These are phyloP conservation scores for Leucoraja erinaceus DNA, from an alignment of 2,113 vertebrate species.

Conservation along the genomic window DNA sequence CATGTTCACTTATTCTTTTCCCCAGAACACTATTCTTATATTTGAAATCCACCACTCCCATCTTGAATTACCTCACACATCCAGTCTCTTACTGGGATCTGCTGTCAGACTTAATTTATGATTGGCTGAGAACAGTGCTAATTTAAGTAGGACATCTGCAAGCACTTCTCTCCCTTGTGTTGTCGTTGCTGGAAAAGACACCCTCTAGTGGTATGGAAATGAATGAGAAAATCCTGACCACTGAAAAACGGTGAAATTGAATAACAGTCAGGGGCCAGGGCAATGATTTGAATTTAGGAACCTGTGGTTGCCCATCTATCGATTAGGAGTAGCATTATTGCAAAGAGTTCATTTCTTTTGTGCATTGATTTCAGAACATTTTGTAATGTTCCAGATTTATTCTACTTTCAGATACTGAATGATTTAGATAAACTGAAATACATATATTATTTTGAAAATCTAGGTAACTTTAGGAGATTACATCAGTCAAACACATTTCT, in stretches of 20 bases:
- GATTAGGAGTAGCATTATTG: neutral
- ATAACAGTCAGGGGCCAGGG: neutral
- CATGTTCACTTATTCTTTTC: neutral
- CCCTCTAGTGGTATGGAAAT: slow-evolving; percentile 9
- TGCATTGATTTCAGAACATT: neutral
- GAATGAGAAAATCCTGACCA: neutral
- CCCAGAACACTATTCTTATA: neutral
- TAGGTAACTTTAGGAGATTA: neutral
- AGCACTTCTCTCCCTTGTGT: neutral
- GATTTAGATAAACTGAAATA: neutral
- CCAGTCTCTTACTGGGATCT: neutral
- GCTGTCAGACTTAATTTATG: neutral
- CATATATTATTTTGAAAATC: neutral
- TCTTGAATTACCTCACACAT: neutral
- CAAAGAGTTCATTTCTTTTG: neutral
- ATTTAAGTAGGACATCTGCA: slow-evolving; percentile 7
- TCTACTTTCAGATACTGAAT: neutral
- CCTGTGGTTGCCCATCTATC: neutral
- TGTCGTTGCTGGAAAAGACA: neutral
- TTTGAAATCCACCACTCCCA: neutral
- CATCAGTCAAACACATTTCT: neutral
- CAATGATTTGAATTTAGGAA: neutral
- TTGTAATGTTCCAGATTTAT: neutral
- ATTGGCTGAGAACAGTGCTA: neutral
- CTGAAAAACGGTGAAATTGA: neutral